Conservation (phyloP, 2,113 vertebrate species). For the Heliornis fulica region DNA sequence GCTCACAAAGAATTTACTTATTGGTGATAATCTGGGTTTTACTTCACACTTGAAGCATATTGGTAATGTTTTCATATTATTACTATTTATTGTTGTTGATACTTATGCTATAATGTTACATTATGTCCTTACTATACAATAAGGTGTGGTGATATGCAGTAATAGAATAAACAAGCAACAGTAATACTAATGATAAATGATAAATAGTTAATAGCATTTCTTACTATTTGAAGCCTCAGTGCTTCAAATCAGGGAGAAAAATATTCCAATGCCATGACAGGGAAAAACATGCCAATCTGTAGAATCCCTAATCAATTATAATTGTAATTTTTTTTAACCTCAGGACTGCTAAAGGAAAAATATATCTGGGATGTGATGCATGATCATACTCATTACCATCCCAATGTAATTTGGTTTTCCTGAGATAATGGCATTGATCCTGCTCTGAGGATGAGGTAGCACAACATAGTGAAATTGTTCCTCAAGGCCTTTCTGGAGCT, state of each 20-base stretch:
- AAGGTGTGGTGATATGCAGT: background rate
- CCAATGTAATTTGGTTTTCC: background rate
- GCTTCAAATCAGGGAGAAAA: too few species aligned
- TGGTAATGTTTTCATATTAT: background rate
- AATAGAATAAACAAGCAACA: background rate
- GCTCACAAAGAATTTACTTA: background rate
- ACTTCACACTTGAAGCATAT: background rate
- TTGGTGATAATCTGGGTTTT: background rate
- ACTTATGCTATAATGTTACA: background rate
- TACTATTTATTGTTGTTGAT: background rate
- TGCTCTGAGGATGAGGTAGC: background rate
- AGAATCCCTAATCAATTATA: background rate
- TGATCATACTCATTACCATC: background rate
- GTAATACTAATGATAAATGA: background rate
- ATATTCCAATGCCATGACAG: too few species aligned
- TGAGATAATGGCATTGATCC: background rate
- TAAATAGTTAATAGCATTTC: background rate
- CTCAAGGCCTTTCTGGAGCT: background rate
- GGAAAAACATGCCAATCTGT: background rate
- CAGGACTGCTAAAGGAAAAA: background rate
- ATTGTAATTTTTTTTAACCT: background rate
- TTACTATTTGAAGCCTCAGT: background rate
- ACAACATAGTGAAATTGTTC: background rate
- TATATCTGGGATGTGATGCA: fast-evolving
- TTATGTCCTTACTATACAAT: background rate